Evolutionary conservation across 2,888 invertebrate genomes (phyloP).

Genomic region (Embidobia sp.): DNA sequence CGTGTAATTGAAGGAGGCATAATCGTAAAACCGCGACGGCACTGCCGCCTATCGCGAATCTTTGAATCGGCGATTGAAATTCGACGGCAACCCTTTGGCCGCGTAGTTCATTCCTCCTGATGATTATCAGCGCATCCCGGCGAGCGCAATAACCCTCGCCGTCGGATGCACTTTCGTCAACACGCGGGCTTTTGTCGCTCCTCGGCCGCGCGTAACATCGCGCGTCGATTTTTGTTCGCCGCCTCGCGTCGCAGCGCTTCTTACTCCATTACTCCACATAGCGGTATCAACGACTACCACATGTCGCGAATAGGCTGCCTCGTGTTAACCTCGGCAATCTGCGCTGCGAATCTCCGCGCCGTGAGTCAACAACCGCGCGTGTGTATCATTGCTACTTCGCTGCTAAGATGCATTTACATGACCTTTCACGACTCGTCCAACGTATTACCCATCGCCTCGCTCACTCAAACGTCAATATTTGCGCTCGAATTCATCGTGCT

Average conservation of each 20-base stretch:
- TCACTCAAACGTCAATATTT: constrained; percentile 50
- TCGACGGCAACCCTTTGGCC: background rate
- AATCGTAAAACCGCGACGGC: background rate
- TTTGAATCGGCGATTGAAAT: constrained; percentile 14
- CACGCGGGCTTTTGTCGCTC: constrained; percentile 43
- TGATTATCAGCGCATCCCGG: constrained; percentile 36
- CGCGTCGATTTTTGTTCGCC: constrained; percentile 24
- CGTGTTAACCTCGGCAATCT: constrained; percentile 62
- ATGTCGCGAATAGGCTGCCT: constrained; percentile 62
- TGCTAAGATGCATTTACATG: constrained; percentile 59
- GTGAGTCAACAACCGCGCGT: constrained; percentile 62
- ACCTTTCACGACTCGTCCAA: constrained; percentile 57
- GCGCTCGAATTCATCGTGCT: constrained; percentile 39
- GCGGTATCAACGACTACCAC: constrained; percentile 63
- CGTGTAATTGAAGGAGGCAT: background rate
- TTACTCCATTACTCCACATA: constrained; percentile 62
- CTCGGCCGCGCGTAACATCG: constrained; percentile 46
- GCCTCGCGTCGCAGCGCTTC: constrained; percentile 14
- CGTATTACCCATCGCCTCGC: constrained; percentile 37
- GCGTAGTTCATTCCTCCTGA: constrained; percentile 10
- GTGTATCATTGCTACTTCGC: constrained; percentile 51
- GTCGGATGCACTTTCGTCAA: constrained; percentile 39
- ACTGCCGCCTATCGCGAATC: background rate
- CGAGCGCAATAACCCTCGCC: constrained; percentile 25
- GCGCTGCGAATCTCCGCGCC: constrained; percentile 50